Evolutionary conservation across 2,113 vertebrate species (phyloP), one percentile per base, ranked within the genome.

Genomic region (Cebidichthys violaceus): DNA sequence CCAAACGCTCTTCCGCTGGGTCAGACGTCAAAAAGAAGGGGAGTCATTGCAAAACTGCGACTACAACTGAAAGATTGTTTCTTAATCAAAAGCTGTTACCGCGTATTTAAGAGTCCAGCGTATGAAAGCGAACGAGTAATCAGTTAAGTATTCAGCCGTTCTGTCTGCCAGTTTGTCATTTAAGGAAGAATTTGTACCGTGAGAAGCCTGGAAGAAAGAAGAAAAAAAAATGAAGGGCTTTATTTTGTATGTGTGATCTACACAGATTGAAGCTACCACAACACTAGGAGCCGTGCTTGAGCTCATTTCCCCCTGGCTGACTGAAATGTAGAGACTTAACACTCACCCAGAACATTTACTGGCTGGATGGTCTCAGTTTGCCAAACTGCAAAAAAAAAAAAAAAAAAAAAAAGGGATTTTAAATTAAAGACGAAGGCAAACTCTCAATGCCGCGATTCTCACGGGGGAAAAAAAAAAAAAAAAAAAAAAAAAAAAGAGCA

Each of bases 281-380:
- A 81, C 59, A 75, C 77, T 11, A 39, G 68, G 79, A 86, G 85
- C 79, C 62, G 70, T 73, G 65, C 81, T 85, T 72, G 72, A 87
- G 79, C 82, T 90, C 70, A 84, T 88, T 88, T 88, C 80, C 82
- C 88, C 75, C n/a, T n/a, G 68, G 85, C 68, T 90, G 88, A 88
- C 76, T 91, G 86, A 89, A 88, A 90, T 81, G 78, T 86, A 86
- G 89, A 90, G 83, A 88, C 86, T 90, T 83, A 88, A 92, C 83
- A 89, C 79, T 94, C 88, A 87, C 67, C 80, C 86, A 90, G 85
- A 90, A 88, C 91, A 93, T 89, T 92, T 88, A 90, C 85, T 91
- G 89, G 89, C 87, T 93, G 88, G 87, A 89, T 92, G 85, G 84
- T 89, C 85, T 88, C 84, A 83, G 85, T 86, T 91, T 90, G 84